Base-by-base conservation (phyloP, 2,888 invertebrate species). In the Mythimna lalbum region DNA sequence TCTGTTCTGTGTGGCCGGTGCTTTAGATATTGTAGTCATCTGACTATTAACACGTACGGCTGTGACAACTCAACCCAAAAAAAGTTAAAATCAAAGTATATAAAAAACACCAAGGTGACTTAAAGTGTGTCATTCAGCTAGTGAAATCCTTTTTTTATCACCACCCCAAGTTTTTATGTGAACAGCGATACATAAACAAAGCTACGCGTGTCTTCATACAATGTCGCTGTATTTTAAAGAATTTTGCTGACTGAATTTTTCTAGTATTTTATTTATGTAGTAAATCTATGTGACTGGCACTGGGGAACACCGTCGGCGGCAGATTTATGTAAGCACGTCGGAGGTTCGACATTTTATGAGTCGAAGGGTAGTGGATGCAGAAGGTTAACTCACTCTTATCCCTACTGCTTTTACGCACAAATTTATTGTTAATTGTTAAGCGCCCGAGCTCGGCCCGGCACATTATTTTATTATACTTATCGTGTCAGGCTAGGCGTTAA, bases 271-370 rank as follows among this genome's bases (percentile, higher is more conserved):
- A 64, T 78, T 78, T 73, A 64, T n/a, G 52, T 10, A 47, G 55
- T 36, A 27, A 57, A 53, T 64, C 64, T 62, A 55, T 67, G 78
- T 65, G 78, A 2, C 77, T 78, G 77, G 78, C 63, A 78, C 77
- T 57, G 59, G 52, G 68, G 49, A 27, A 56, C 65, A 69, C 77
- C 73, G 69, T 17, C 36, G 21, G 33, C 49, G 10, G 10, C 5
- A 60, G 50, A 60, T 78, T 65, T 78, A 78, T 52, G 21, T 31
- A n/a, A 10, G 27, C n/a, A 69, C 47, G 73, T 59, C 50, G 59
- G 7, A 3, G 12, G 9, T 78, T 73, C 47, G 73, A 78, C 77
- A 47, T 78, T 62, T 78, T 73, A 66, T 78, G 31, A 39, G 14
- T 10, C 47, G 4, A 0, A 43, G 7, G 3, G 19, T 12, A 21